Conservation (phyloP, 2,888 invertebrate genomes). For the Xestia xanthographa region DNA sequence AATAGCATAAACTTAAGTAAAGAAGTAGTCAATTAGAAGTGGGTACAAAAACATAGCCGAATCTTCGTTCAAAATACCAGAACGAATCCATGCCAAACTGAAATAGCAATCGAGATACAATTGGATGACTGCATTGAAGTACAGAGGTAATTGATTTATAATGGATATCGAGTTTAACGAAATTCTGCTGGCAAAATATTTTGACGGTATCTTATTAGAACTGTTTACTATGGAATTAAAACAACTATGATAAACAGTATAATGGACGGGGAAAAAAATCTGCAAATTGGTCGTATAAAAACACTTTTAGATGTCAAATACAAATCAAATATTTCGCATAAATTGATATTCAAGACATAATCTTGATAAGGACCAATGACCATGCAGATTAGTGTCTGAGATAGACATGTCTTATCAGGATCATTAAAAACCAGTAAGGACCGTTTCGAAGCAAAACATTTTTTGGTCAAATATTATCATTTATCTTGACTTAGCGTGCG, state of each 20-base stretch:
- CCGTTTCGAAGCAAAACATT: neutral
- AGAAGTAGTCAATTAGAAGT: neutral
- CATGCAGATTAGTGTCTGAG: neutral
- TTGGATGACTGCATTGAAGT: constrained; percentile 37
- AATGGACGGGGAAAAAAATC: neutral
- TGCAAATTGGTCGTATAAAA: neutral
- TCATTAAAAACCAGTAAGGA: neutral
- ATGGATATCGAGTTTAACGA: constrained; percentile 8
- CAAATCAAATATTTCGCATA: neutral
- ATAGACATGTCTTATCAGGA: neutral
- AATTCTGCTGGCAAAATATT: constrained; percentile 8
- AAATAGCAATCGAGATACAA: constrained; percentile 19
- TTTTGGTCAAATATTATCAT: neutral
- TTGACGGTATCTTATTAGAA: neutral
- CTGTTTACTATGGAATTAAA: neutral
- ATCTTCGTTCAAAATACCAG: constrained; percentile 15
- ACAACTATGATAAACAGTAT: neutral
- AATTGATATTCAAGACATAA: neutral
- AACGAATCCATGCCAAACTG: constrained; percentile 20
- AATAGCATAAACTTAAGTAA: neutral
- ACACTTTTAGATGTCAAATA: neutral
- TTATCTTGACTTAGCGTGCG: neutral
- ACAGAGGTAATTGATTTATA: constrained; percentile 37
- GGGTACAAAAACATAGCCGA: neutral
- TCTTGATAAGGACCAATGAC: neutral